Evolutionary conservation across 2,113 vertebrate species (phyloP).

Genomic region (Laticauda colubrina): DNA sequence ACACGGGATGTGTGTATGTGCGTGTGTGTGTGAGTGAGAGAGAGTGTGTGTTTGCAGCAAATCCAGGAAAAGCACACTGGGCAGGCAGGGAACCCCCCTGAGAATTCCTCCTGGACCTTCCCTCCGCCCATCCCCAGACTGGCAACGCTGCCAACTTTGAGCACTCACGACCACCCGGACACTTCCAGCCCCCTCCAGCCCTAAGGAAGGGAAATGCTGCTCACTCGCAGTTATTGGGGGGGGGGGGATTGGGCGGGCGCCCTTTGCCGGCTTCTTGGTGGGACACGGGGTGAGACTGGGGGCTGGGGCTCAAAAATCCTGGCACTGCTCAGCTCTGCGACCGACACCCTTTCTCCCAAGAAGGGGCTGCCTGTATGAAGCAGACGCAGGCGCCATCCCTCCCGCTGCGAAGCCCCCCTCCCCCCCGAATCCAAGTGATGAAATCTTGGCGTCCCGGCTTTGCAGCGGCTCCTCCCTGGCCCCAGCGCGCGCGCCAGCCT

Average conservation of each 20-base stretch:
- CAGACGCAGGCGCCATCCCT: neutral
- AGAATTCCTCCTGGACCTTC: no score
- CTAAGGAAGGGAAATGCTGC: neutral
- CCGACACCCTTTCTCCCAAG: neutral
- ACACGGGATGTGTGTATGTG: no score
- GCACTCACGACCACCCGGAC: neutral
- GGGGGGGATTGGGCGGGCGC: neutral
- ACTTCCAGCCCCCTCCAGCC: neutral
- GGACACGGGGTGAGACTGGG: neutral
- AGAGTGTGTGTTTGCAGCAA: neutral
- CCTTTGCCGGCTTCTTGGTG: neutral
- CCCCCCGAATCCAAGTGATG: neutral
- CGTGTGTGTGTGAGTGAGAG: fast-evolving
- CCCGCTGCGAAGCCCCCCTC: neutral
- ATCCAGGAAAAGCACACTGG: neutral
- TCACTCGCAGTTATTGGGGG: neutral
- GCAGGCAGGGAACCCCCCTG: neutral
- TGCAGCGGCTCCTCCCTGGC: neutral
- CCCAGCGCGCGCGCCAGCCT: neutral
- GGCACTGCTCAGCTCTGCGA: neutral
- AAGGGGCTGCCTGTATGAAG: neutral
- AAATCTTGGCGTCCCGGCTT: neutral
- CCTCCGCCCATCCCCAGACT: neutral
- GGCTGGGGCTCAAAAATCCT: neutral
- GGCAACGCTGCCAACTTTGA: neutral